Conservation (phyloP, 2,113 vertebrate genomes). For the Megaleporinus macrocephalus region DNA sequence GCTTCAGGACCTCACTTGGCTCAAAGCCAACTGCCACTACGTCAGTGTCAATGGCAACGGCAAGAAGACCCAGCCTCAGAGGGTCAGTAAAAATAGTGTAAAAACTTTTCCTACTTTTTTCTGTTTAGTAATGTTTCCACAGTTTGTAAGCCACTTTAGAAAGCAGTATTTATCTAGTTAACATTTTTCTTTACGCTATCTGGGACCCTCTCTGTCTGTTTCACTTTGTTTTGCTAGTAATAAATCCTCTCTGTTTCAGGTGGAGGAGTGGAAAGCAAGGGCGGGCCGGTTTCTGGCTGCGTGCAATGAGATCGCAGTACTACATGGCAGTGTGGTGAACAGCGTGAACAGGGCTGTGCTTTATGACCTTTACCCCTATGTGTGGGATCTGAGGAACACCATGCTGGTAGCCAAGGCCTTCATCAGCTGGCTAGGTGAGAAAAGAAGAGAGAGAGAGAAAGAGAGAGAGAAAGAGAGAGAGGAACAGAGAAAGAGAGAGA, state of each 20-base stretch:
- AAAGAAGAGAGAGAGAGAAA: neutral
- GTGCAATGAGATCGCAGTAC: slow-evolving; percentile 75
- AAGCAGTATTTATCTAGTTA: no score
- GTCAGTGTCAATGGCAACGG: slow-evolving; percentile 71
- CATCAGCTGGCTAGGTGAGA: slow-evolving; percentile 82
- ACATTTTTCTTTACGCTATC: no score
- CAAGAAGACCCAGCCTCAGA: slow-evolving; percentile 74
- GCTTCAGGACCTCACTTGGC: slow-evolving; percentile 83
- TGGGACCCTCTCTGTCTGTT: neutral
- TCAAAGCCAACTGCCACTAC: slow-evolving; percentile 76
- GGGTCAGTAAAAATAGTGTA: slow-evolving; percentile 54
- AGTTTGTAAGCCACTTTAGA: no score
- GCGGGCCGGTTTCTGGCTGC: slow-evolving; percentile 76
- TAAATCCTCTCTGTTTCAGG: slow-evolving; percentile 58
- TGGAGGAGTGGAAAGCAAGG: slow-evolving; percentile 71
- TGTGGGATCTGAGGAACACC: slow-evolving; percentile 86
- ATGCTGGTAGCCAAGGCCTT: slow-evolving; percentile 83
- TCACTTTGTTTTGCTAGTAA: neutral
- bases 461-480: neutral
- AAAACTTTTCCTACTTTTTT: no score
- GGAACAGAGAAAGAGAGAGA: no score
- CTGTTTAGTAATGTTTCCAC: no score
- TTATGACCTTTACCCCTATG: slow-evolving; percentile 87
- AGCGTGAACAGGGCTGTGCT: slow-evolving; percentile 77
- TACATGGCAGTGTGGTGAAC: slow-evolving; percentile 81